Base-by-base conservation (phyloP, 2,888 invertebrate species). In the Allacma fusca region DNA sequence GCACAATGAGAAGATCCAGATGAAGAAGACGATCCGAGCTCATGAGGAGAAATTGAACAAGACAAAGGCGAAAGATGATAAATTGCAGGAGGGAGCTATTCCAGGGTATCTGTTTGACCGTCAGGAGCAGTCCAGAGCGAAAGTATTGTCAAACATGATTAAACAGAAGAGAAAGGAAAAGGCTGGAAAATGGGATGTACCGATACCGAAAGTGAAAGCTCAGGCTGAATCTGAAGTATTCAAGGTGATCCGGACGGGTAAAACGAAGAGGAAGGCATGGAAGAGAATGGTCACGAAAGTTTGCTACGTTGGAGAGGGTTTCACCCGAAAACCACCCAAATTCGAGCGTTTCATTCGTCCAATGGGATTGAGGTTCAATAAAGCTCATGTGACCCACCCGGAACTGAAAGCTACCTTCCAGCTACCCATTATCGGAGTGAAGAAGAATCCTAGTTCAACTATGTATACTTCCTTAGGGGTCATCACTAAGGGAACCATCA, bases 161-260 rank as follows among this genome's bases (percentile, higher is more conserved):
- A 99, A 99, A 88, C 98, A 99, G 87, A 99, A 99, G 87, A 91
- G 99, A 0, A 99, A 99, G 88, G 99, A 99, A 86, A 99, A 99
- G 86, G 98, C 97, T 76, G 98, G 98, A 0, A 99, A 99, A 90
- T 99, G 98, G 98, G 97, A 98, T 85, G 99, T 99, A 0, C 99
- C 99, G 0, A 93, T 99, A 86, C 99, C 99, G 0, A 98, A 98
- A 91, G 98, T 99, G 0, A 91, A 93, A 85, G 97, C 97, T 0
- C 96, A 98, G 85, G 94, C 97, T 0, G 98, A 99, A 85, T 92
- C 96, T 0, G 99, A 99, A 88, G 98, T 98, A 0, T 97, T 99
- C 86, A 96, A 92, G 89, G 94, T 97, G 0, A 87, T 98, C 0
- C 93, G 92, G 85, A 92, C 94, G 4, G 98, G 98, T 50, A 98